phyloP scores from a whole-genome alignment of 1,140 invertebrate species.

The Holcopasites calliopsidis region DNA sequence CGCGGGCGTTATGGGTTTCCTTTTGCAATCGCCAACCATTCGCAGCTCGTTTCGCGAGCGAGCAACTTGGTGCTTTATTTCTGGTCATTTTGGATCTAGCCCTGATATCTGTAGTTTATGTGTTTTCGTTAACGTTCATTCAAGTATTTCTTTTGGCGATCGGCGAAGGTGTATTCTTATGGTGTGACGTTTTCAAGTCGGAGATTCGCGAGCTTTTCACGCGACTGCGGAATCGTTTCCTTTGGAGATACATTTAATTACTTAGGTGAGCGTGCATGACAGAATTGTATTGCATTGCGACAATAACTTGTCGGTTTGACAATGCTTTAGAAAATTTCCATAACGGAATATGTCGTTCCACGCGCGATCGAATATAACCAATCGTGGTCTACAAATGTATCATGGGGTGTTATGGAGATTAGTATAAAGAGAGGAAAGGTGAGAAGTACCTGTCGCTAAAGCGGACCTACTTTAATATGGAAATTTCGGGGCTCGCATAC shows the following conservation, averaged over 20 bases:
- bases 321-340: too few relatives aligned
- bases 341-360: too few relatives aligned
- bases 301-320: neutral
- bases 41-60: neutral
- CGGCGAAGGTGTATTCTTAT: neutral
- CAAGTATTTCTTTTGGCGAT: too few relatives aligned
- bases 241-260: too few relatives aligned
- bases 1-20: slow-evolving; percentile 38
- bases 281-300: neutral
- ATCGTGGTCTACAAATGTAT: neutral
- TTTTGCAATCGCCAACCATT: slow-evolving; percentile 1
- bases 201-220: too few relatives aligned
- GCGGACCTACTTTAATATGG: neutral
- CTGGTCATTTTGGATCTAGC: neutral
- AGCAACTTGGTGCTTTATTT: neutral
- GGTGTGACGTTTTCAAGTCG: too few relatives aligned
- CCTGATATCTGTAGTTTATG: neutral
- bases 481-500: neutral
- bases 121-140: neutral
- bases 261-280: too few relatives aligned
- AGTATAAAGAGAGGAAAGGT: neutral
- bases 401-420: neutral
- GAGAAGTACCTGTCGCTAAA: neutral
- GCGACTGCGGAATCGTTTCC: too few relatives aligned
- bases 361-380: neutral